Evolutionary conservation across 1,140 invertebrate genomes (phyloP), one percentile per base, ranked within the genome.

Genomic region (Apocrypta bakeri): DNA sequence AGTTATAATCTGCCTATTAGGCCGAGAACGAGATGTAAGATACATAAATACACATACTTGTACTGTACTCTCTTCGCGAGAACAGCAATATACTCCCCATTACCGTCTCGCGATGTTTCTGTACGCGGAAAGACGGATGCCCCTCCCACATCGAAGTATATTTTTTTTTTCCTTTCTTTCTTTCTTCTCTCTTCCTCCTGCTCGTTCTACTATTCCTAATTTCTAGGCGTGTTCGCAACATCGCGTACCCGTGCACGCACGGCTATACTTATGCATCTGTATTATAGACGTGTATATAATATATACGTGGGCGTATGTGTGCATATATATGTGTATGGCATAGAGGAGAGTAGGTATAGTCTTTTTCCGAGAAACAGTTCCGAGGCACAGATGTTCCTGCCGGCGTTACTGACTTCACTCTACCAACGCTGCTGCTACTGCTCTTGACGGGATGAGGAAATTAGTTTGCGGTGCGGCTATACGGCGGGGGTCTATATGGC

Each of bases 371-470:
- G 68, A 64, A 80, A 29, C 61, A 75, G 40, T 73, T 81, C 37
- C 71, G 29, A 63, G 63, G 9, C 72, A 74, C 68, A 72, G 71
- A 75, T 75, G 72, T 69, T 79, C 66, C 68, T 64, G 37, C 24
- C 12, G 63, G 63, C 48, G 63, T 66, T 56, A 56, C 63, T 24
- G 63, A 66, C 63, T 56, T 21, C 7, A n/a, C 48, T 37, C 33
- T 37, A 37, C 33, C 33, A 9, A 37, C 48, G 48, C 2, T 7
- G 17, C 48, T 56, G n/a, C 48, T n/a, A n/a, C 48, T 75, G 64
- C 40, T 69, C 27, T 83, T 78, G 69, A 64, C 56, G 31, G 76
- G 64, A 79, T 73, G 68, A 33, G 75, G 27, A 72, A 79, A 79
- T 79, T 79, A 79, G 66, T 72, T 61, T 71, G 42, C 42, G 42